Conservation (phyloP, 2,888 invertebrate genomes). For the Blastobasis adustella region DNA sequence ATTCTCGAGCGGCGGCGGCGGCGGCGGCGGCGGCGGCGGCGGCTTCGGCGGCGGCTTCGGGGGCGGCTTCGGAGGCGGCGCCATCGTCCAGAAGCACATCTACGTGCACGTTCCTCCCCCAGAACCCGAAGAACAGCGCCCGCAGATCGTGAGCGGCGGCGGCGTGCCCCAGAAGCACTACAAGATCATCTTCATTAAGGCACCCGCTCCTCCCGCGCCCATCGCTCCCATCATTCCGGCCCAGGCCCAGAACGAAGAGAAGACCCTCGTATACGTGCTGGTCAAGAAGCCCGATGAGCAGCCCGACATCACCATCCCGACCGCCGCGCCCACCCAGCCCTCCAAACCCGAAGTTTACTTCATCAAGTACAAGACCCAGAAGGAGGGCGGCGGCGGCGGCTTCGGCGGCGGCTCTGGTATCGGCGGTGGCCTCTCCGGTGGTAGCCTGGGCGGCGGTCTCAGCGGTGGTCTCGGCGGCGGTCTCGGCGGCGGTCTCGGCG, state of each 20-base stretch:
- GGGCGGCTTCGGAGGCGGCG: conserved; percentile 57
- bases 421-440: conserved; percentile 21
- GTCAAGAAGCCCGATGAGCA: conserved; percentile 89
- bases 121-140: conserved; percentile 82
- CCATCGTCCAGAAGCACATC: conserved; percentile 86
- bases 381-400: conserved; percentile 46
- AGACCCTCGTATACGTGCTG: conserved; percentile 87
- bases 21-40: conserved; percentile 40
- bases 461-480: conserved; percentile 32
- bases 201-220: conserved; percentile 84
- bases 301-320: conserved; percentile 86
- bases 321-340: conserved; percentile 82
- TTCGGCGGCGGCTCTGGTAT: conserved; percentile 25
- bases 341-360: conserved; percentile 90
- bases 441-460: conserved; percentile 28
- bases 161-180: conserved; percentile 85
- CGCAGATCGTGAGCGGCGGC: conserved; percentile 77
- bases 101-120: conserved; percentile 90
- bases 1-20: conserved; percentile 41
- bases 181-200: conserved; percentile 92
- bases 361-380: conserved; percentile 88
- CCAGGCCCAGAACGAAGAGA: conserved; percentile 84
- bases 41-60: conserved; percentile 47
- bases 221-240: conserved; percentile 84
- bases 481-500: conserved; percentile 22